phyloP scores from a whole-genome alignment of 2,888 invertebrate genomes.

The Tolmerus cingulatus region DNA sequence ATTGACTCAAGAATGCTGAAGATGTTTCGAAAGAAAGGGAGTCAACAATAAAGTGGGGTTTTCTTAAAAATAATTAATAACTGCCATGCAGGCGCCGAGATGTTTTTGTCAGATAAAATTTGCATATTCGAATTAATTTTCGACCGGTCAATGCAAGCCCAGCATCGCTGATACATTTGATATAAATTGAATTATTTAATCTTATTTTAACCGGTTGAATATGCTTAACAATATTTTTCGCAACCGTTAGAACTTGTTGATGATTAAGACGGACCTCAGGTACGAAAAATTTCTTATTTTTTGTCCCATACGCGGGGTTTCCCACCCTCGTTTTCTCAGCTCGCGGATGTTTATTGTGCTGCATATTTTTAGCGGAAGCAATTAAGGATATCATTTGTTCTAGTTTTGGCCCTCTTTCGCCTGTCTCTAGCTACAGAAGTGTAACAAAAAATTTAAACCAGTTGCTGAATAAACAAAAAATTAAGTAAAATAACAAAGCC shows the following conservation, averaged over 20 bases:
- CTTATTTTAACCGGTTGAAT: not conserved
- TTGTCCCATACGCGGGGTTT: not conserved
- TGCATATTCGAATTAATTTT: not conserved
- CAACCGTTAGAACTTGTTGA: not conserved
- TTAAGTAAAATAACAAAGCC: not conserved
- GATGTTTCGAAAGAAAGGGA: not conserved
- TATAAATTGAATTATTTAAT: not conserved
- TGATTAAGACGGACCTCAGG: not conserved
- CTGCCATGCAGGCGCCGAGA: not conserved
- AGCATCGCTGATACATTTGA: not conserved
- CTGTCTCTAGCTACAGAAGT: not conserved
- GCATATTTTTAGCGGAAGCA: not conserved
- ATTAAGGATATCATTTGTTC: not conserved
- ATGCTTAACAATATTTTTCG: not conserved
- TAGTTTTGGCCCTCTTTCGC: not conserved
- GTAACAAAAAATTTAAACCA: not conserved
- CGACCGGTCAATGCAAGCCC: not conserved
- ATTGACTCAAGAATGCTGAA: not conserved
- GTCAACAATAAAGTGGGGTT: not conserved
- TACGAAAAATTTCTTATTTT: not conserved
- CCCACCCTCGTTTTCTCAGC: not conserved
- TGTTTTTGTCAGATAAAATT: not conserved
- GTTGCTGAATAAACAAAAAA: too few relatives aligned
- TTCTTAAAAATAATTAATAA: not conserved
- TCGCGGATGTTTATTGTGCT: not conserved